Conservation (phyloP, 2,888 invertebrate species). For the Oscheius myriophilus region DNA sequence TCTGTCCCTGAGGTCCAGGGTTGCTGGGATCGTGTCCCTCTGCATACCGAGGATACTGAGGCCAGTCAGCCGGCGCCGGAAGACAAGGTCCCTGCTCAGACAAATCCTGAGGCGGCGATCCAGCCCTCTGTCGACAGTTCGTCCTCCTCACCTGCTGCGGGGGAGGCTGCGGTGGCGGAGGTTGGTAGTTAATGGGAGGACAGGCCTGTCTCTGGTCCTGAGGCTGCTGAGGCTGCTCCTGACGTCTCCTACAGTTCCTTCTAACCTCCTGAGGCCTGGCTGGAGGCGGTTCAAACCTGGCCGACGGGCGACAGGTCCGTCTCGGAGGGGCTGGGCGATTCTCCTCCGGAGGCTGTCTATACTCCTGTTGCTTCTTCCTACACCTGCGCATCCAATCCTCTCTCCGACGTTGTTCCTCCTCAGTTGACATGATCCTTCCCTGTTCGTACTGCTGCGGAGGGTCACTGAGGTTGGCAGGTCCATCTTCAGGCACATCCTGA, state of each 20-base stretch:
- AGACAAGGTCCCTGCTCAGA: constrained; percentile 24
- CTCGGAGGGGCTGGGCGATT: constrained; percentile 22
- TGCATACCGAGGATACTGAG: constrained; percentile 31
- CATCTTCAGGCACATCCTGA: constrained; percentile 35
- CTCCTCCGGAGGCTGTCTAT: constrained; percentile 17
- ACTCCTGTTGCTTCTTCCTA: constrained; percentile 23
- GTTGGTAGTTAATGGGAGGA: constrained; percentile 5
- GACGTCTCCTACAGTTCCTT: neutral
- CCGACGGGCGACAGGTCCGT: constrained; percentile 22
- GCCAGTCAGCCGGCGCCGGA: constrained; percentile 31
- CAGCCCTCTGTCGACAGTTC: constrained; percentile 19
- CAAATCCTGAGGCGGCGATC: constrained; percentile 10
- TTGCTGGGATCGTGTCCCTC: constrained; percentile 31
- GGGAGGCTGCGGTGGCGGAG: constrained; percentile 2
- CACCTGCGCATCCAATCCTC: constrained; percentile 29
- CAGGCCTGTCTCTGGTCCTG: neutral
- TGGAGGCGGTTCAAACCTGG: constrained; percentile 27
- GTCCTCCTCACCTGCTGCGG: constrained; percentile 14
- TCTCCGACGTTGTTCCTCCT: constrained; percentile 27
- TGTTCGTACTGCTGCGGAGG: neutral
- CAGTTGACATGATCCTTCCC: constrained; percentile 14
- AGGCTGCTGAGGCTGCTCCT: neutral
- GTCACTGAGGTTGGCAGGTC: constrained; percentile 28
- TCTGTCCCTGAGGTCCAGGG: constrained; percentile 22
- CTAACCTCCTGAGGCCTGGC: constrained; percentile 15